Percentiles rank a stretch among this genome's conserved stretches.
Conservation (phyloP, 2,113 vertebrate genomes). For the Cyanistes caeruleus region DNA sequence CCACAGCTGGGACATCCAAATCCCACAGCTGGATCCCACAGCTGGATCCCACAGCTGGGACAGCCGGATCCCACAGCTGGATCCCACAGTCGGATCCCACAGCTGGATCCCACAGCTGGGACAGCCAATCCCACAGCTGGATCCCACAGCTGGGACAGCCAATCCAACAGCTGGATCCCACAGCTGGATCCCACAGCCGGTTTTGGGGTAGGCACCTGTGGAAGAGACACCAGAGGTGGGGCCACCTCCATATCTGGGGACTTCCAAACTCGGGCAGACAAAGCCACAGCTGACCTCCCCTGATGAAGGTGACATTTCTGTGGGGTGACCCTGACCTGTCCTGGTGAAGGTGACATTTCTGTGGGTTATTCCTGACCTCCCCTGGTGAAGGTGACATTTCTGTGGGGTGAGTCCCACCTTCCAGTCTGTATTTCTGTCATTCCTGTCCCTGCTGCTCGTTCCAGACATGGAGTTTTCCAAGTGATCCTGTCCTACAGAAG, state of each 20-base stretch:
- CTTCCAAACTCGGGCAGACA: not conserved
- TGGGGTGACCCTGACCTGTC: too few species aligned
- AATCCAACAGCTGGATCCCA: too few species aligned
- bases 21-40: not conserved
- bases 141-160: not conserved
- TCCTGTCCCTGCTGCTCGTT: not conserved
- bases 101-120: too few species aligned
- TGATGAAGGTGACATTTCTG: too few species aligned
- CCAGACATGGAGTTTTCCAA: not conserved
- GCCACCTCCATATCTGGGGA: not conserved
- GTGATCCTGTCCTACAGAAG: not conserved
- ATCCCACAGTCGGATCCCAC: too few species aligned
- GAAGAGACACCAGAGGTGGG: not conserved
- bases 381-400: too few species aligned
- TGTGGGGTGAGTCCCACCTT: not conserved
- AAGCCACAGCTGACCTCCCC: accelerated
- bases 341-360: too few species aligned
- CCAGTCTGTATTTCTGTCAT: accelerated
- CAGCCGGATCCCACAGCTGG: too few species aligned
- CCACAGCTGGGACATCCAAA: accelerated
- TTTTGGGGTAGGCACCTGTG: not conserved
- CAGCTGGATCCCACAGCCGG: too few species aligned
- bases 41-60: too few species aligned
- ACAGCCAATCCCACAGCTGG: not conserved
- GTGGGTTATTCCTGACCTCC: too few species aligned